phyloP scores from a whole-genome alignment of 2,797 vertebrate species.

The Selene dorsalis region DNA sequence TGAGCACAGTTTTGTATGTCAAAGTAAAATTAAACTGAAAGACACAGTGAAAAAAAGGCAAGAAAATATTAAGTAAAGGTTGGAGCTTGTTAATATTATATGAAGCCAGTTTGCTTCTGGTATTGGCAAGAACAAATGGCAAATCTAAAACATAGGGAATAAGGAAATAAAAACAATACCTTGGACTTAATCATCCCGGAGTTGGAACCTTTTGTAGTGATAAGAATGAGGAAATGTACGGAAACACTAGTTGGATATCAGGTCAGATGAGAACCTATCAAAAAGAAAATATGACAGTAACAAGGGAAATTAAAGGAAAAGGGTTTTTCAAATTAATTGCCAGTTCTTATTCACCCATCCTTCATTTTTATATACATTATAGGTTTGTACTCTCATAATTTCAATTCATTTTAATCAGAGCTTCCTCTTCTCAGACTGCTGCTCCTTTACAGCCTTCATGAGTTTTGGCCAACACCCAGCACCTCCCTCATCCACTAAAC shows the following conservation, averaged over 20 bases:
- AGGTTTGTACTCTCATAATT: slow-evolving; percentile 15
- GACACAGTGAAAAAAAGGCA: background rate
- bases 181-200: background rate
- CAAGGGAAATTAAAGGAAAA: background rate
- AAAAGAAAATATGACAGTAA: too few relatives aligned
- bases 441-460: background rate
- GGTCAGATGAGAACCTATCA: background rate
- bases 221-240: background rate
- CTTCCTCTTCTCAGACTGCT: background rate
- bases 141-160: background rate
- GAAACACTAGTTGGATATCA: background rate
- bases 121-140: background rate
- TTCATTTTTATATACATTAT: background rate
- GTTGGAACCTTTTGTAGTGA: slow-evolving; percentile 1
- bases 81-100: too few relatives aligned
- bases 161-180: background rate
- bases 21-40: slow-evolving; percentile 1
- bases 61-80: background rate
- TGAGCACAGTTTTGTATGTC: background rate
- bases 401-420: slow-evolving; percentile 6
- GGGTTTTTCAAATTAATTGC: background rate
- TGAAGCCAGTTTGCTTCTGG: background rate
- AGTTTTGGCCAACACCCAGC: slow-evolving; percentile 8
- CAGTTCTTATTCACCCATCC: background rate
- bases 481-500: slow-evolving; percentile 3